Percentiles rank a stretch among this genome's conserved stretches.
Conservation (phyloP, 2,113 vertebrate genomes). For the Sus scrofa region DNA sequence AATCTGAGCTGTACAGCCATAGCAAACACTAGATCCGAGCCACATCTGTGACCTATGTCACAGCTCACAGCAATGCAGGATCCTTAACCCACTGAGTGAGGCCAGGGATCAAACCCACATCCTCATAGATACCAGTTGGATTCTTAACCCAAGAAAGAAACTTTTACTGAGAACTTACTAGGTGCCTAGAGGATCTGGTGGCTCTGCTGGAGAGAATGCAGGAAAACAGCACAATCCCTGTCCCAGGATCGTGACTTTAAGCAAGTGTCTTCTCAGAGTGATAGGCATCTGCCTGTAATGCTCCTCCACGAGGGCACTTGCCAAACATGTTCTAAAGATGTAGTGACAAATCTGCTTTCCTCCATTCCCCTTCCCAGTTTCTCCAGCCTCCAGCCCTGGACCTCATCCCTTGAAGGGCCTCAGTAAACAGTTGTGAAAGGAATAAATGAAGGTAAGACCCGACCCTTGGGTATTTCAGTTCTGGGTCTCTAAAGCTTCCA, state of each 20-base stretch:
- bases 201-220: neutral
- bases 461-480: neutral
- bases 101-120: too few species aligned
- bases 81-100: too few species aligned
- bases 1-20: neutral
- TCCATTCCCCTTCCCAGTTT: neutral
- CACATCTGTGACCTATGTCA: too few species aligned
- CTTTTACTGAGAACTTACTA: neutral
- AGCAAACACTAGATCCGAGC: too few species aligned
- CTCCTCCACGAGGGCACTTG: neutral
- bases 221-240: neutral
- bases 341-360: rapidly evolving
- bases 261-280: neutral
- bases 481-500: neutral
- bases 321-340: neutral
- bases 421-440: neutral
- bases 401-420: neutral
- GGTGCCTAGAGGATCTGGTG: neutral
- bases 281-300: neutral
- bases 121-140: too few species aligned
- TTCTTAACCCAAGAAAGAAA: neutral
- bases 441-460: neutral
- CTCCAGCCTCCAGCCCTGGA: neutral
- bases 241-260: neutral
- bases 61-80: too few species aligned